Evolutionary conservation across 2,113 vertebrate species (phyloP).

Genomic region (Gallinago media): DNA sequence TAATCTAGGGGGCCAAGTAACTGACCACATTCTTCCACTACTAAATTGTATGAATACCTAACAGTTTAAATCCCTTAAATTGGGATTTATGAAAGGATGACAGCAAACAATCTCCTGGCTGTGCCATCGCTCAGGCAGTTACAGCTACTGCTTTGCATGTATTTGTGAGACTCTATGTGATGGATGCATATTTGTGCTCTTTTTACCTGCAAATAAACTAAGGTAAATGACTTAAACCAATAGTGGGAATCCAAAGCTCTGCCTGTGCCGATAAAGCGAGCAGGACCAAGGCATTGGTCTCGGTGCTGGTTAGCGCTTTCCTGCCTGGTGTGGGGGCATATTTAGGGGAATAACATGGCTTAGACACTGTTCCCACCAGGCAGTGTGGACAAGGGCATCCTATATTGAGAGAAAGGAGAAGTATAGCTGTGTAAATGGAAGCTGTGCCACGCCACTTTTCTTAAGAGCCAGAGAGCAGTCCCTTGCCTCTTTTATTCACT

Average conservation of each 20-base stretch:
- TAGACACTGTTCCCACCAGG: not conserved
- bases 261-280: not conserved
- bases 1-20: slow-evolving; percentile 11
- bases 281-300: not conserved
- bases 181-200: not conserved
- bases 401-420: not conserved
- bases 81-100: slow-evolving; percentile 37
- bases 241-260: not conserved
- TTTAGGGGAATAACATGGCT: not conserved
- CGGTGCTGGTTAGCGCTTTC: not conserved
- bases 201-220: not conserved
- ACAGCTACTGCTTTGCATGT: slow-evolving; percentile 10
- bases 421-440: not conserved
- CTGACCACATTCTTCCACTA: not conserved
- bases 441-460: not conserved
- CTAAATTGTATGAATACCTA: slow-evolving; percentile 14
- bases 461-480: not conserved
- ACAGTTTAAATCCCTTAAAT: slow-evolving; percentile 33
- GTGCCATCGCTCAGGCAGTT: not conserved
- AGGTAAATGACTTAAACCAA: not conserved
- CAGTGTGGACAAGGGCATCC: not conserved
- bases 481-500: slow-evolving; percentile 33
- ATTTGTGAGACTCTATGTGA: not conserved
- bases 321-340: not conserved
- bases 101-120: slow-evolving; percentile 29